phyloP scores from a whole-genome alignment of 2,888 invertebrate species.

The Habroteleia sp. region DNA sequence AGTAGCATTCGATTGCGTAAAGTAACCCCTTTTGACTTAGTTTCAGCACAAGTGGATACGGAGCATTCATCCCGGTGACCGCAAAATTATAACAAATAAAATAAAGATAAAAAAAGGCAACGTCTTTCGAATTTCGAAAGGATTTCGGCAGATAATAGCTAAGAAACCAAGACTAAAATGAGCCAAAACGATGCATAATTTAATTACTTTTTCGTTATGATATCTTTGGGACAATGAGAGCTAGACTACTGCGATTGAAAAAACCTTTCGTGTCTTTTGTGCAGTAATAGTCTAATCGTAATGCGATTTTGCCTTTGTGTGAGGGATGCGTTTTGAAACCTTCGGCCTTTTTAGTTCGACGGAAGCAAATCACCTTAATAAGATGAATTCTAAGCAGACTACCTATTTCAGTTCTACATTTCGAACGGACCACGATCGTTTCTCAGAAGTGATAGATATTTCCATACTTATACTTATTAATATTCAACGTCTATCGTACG shows the following conservation, averaged over 20 bases:
- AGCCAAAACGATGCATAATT: neutral
- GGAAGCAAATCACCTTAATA: slow-evolving; percentile 41
- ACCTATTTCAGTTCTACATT: slow-evolving; percentile 36
- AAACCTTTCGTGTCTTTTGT: slow-evolving; percentile 49
- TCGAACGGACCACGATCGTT: slow-evolving; percentile 13
- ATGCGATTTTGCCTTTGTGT: slow-evolving; percentile 23
- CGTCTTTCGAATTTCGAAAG: too few species aligned
- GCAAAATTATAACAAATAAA: too few species aligned
- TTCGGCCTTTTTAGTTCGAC: slow-evolving; percentile 14
- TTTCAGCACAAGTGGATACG: too few species aligned
- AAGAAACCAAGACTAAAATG: too few species aligned
- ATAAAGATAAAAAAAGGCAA: too few species aligned
- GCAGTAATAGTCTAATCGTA: slow-evolving; percentile 7
- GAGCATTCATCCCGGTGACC: too few species aligned
- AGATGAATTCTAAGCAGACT: slow-evolving; percentile 28
- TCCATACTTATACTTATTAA: slow-evolving; percentile 26
- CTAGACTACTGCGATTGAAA: neutral
- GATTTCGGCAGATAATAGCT: too few species aligned
- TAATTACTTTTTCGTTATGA: slow-evolving; percentile 28
- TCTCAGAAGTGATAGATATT: slow-evolving; percentile 24
- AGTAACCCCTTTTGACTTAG: too few species aligned
- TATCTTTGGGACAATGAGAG: slow-evolving; percentile 9
- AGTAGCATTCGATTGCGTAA: too few species aligned
- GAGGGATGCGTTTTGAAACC: slow-evolving; percentile 1
- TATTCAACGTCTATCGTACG: too few species aligned